Evolutionary conservation across 2,888 invertebrate species (phyloP), one percentile per base, ranked within the genome.

Genomic region (Lysandra bellargus): DNA sequence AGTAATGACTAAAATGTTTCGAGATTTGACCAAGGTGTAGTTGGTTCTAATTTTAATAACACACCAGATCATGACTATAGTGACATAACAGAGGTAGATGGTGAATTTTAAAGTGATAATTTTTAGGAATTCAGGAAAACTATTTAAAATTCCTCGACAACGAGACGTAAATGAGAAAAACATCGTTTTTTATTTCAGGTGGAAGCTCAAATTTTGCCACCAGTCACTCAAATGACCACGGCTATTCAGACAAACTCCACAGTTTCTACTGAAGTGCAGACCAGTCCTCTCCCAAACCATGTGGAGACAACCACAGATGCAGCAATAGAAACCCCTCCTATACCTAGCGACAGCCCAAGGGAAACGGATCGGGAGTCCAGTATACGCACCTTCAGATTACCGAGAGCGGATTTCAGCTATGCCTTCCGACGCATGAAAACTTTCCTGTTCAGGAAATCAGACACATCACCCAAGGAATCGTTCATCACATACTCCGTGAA

Each of bases 361-460:
- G 40, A 81, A 4, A 69, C 61, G 4, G 85, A 84, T 23, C 33
- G 74, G n/a, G 84, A 53, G 75, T 75, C 83, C 4, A 84, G 83
- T 78, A 82, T 80, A 7, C 81, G 80, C 79, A 82, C 85, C 0
- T 82, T 86, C 0, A 87, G 82, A 72, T 88, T 92, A 33, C 92
- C 92, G 0, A 86, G 92, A 0, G 89, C 91, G 0, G 89, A 89
- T 0, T 84, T 91, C 9, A 89, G 86, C 78, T 86, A 87, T 5
- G 89, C 91, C 0, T 91, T 89, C 76, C 84, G 88, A 9, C 83
- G 83, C 17, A 91, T 91, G 90, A 91, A 91, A 80, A 83, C 85
- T 5, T 84, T 88, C 30, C 83, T 91, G 5, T 90, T 90, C 78
- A 84, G 84, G 23, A 87, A 81, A 23, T 79, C 83, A 57, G 81